Evolutionary conservation across 1,140 invertebrate species (phyloP).

Genomic region (Anastrepha obliqua): DNA sequence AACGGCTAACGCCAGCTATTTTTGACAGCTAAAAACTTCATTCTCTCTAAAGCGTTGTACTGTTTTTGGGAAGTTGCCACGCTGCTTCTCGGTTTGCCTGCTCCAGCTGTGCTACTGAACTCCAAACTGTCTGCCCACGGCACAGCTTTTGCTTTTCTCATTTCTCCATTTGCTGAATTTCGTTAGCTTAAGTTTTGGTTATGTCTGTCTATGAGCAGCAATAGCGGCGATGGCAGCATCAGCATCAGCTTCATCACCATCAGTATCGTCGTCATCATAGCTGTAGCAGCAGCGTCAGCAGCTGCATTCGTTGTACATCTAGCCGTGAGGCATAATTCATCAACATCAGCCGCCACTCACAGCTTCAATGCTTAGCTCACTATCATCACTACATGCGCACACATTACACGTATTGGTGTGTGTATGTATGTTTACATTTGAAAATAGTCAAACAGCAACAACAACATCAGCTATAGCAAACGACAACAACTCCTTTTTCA

Average conservation of each 20-base stretch:
- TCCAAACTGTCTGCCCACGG: neutral
- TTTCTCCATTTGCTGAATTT: conserved; percentile 25
- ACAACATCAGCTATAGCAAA: neutral
- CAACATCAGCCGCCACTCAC: conserved; percentile 48
- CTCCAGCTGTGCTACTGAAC: conserved; percentile 27
- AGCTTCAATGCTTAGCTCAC: conserved; percentile 7
- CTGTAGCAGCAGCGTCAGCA: neutral
- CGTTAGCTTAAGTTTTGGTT: conserved; percentile 42
- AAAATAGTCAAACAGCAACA: neutral
- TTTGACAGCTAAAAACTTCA: conserved; percentile 51
- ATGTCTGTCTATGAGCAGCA: neutral
- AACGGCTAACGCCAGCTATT: conserved; percentile 41
- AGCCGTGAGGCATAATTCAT: conserved; percentile 50
- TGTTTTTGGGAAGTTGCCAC: neutral
- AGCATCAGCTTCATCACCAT: conserved; percentile 1
- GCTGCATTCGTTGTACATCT: neutral
- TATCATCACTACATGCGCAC: neutral
- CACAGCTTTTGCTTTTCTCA: neutral
- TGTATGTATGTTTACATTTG: neutral
- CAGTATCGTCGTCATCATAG: neutral
- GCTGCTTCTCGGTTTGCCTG: neutral
- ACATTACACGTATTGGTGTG: neutral
- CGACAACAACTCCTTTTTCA: conserved; percentile 31
- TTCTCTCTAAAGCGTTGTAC: neutral
- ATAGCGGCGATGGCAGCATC: neutral